Percentiles rank a stretch among this genome's conserved stretches.
Evolutionary conservation across 2,113 vertebrate genomes (phyloP).

Genomic region (Oryzias curvinotus): DNA sequence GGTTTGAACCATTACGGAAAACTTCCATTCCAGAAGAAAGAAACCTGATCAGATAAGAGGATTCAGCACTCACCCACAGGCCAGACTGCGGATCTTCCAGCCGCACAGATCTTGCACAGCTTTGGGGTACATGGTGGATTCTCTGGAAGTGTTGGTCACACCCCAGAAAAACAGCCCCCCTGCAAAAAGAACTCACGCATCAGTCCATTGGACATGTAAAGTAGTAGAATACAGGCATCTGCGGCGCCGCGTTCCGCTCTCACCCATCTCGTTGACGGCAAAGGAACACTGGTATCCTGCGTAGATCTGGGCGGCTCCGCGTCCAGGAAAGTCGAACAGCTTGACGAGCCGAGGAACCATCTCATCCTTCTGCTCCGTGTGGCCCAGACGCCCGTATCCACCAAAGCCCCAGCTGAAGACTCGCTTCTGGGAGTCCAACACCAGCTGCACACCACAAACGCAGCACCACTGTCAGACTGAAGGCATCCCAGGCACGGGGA

Average conservation of each 20-base stretch:
- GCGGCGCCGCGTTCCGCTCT: not conserved
- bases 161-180: constrained; percentile 97
- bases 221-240: not conserved
- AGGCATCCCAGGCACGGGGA: too few species aligned
- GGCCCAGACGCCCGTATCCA: constrained; percentile 91
- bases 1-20: too few species aligned
- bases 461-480: not conserved
- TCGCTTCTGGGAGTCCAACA: constrained; percentile 92
- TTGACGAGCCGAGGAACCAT: constrained; percentile 95
- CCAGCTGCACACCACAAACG: constrained; percentile 75
- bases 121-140: constrained; percentile 98
- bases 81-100: constrained; percentile 92
- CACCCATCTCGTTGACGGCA: constrained; percentile 91
- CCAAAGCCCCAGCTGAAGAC: constrained; percentile 98
- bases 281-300: constrained; percentile 93
- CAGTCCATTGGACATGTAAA: not conserved
- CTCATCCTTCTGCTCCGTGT: constrained; percentile 94
- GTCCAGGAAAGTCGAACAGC: constrained; percentile 93
- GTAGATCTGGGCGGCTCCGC: constrained; percentile 87
- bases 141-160: constrained; percentile 93
- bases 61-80: constrained; percentile 85
- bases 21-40: too few species aligned
- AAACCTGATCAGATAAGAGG: not conserved
- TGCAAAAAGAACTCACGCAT: constrained; percentile 42
- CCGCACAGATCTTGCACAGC: constrained; percentile 94